Evolutionary conservation across 2,113 vertebrate species (phyloP).

Genomic region (Galbula dea): DNA sequence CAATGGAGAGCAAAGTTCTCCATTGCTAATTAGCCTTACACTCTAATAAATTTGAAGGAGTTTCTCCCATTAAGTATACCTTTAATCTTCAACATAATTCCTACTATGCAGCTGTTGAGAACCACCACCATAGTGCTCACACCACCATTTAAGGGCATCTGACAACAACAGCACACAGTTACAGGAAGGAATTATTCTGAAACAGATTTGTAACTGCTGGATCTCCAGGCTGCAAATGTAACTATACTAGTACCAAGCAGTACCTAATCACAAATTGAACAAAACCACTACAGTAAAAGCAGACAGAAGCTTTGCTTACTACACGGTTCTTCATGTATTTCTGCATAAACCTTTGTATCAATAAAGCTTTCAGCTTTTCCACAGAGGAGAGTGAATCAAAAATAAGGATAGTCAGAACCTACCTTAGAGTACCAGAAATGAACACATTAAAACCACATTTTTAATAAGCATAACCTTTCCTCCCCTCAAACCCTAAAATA

Average conservation of each 20-base stretch:
- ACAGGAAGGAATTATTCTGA: neutral
- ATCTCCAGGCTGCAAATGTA: neutral
- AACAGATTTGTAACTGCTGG: rapidly evolving
- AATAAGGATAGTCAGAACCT: rapidly evolving
- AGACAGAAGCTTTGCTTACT: neutral
- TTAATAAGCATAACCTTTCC: rapidly evolving
- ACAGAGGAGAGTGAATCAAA: rapidly evolving
- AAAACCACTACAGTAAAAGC: neutral
- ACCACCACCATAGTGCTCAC: rapidly evolving
- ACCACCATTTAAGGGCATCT: rapidly evolving
- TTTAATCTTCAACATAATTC: neutral
- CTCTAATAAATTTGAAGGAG: neutral
- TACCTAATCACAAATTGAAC: neutral
- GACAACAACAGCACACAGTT: neutral
- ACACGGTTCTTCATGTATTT: neutral
- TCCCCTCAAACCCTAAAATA: neutral
- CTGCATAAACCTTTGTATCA: neutral
- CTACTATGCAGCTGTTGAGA: neutral
- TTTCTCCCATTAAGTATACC: neutral
- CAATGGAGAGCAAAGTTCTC: neutral
- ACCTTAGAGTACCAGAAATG: rapidly evolving
- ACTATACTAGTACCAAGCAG: neutral
- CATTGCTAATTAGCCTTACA: neutral
- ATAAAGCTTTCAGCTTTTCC: neutral
- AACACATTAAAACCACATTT: neutral